Evolutionary conservation across 2,888 invertebrate genomes (phyloP), one percentile per base, ranked within the genome.

Genomic region (Ophion obscuratus): DNA sequence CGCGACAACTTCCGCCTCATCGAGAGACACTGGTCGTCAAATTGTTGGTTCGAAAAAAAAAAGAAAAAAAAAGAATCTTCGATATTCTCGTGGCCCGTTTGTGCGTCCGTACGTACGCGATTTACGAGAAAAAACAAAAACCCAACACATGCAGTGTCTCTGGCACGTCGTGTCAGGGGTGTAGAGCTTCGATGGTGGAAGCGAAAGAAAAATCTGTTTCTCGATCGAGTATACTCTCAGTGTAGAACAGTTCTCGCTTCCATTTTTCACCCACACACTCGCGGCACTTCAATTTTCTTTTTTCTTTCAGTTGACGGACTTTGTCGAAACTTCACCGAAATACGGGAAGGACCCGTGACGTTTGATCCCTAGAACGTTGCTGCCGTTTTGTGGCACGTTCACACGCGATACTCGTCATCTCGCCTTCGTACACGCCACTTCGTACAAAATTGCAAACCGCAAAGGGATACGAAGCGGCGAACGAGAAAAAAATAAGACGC

Each of bases 1-100:
- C 68, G 84, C 61, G 81, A 81, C 67, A 76, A 80, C 64, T 81
- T 77, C 76, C 47, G 77, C 77, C 76, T 79, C 87, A 88, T 81
- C 64, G 9, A 74, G 66, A 59, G 59, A n/a, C n/a, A 27, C 59
- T 47, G 1, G 24, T 62, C 27, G 47, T 53, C 53, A 57, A 61
- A 24, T 40, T 47, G 36, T 11, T 61, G 24, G 27, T 24, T 10
- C 5, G 2, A 17, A n/a, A 53, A 53, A 4, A 61, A 40, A 24
- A 59, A 10, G 27, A n/a, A 53, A 53, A 4, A 61, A 40, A 24
- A 59, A 10, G 27, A 47, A 47, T 17, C 27, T 17, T 24, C 20
- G 44, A 68, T 47, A 11, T 44, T 24, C 6, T 7, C 40, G 40
- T 40, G 7, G 9, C 9, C 9, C 40, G 40, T 4, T 40, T 7